Conservation (phyloP, 2,888 invertebrate genomes). For the Apamea anceps region DNA sequence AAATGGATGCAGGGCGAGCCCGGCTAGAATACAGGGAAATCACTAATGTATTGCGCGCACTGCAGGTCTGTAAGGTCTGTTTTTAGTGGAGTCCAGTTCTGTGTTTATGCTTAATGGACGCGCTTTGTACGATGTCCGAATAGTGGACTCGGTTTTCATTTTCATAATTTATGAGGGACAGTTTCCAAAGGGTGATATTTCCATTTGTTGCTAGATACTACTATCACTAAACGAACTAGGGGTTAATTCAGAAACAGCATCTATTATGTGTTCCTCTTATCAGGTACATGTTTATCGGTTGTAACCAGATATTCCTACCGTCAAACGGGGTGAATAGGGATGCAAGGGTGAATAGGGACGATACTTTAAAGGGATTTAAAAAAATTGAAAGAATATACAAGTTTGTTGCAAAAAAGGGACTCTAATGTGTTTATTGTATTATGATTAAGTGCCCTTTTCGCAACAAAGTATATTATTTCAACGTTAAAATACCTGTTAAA, state of each 20-base stretch:
- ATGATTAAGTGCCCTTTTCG: too few relatives aligned
- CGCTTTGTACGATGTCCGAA: slow-evolving; percentile 15
- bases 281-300: not conserved
- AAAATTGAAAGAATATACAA: too few relatives aligned
- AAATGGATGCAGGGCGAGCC: slow-evolving; percentile 29
- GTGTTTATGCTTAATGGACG: slow-evolving; percentile 35
- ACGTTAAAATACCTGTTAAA: too few relatives aligned
- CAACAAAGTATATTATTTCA: too few relatives aligned
- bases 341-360: too few relatives aligned
- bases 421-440: too few relatives aligned
- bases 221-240: not conserved
- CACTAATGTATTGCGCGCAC: slow-evolving; percentile 39
- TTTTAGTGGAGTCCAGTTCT: slow-evolving; percentile 17
- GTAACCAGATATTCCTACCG: not conserved
- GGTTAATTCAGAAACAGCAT: too few relatives aligned
- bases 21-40: slow-evolving; percentile 32
- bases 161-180: slow-evolving; percentile 22
- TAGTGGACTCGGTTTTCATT: slow-evolving; percentile 7
- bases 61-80: slow-evolving; percentile 9
- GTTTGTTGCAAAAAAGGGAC: too few relatives aligned
- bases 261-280: not conserved
- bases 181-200: not conserved
- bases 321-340: too few relatives aligned
- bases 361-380: too few relatives aligned
- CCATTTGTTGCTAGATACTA: slow-evolving; percentile 4